These are phyloP conservation scores for Apodemus agrarius DNA, from an alignment of 2,797 vertebrate species.

Conservation along the genomic window DNA sequence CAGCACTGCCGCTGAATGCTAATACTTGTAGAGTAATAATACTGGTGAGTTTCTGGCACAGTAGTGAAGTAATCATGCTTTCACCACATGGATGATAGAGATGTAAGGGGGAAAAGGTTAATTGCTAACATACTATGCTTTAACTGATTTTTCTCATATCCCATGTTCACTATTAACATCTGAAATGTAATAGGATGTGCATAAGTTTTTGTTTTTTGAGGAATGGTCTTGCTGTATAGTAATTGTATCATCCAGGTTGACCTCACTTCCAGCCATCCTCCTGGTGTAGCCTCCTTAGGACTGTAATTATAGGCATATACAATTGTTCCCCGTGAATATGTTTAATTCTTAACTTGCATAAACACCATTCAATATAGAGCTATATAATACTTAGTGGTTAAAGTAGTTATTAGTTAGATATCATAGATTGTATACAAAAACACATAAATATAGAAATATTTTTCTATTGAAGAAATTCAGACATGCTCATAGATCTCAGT, in stretches of 20 bases:
- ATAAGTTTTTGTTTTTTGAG: background rate
- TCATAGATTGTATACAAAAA: background rate
- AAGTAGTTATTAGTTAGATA: background rate
- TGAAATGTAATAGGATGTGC: background rate
- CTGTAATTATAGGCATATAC: background rate
- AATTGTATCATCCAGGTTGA: background rate
- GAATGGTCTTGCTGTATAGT: background rate
- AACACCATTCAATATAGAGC: background rate
- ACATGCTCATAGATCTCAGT: conserved; percentile 22
- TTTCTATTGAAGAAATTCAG: conserved; percentile 40
- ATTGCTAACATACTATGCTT: conserved; percentile 41
- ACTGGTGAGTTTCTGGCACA: background rate
- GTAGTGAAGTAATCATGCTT: conserved; percentile 31
- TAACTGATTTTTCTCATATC: conserved; percentile 48
- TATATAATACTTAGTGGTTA: conserved; percentile 37
- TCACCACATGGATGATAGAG: conserved; percentile 36
- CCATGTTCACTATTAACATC: background rate
- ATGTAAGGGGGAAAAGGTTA: conserved; percentile 34
- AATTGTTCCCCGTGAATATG: background rate
- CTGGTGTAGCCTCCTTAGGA: background rate
- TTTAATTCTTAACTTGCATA: conserved; percentile 28
- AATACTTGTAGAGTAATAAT: conserved; percentile 32
- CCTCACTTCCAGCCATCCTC: background rate
- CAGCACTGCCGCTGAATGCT: background rate
- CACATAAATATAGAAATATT: conserved; percentile 20